These are phyloP conservation scores for Pseudonaja textilis DNA, from an alignment of 2,113 vertebrate species.

Conservation along the genomic window DNA sequence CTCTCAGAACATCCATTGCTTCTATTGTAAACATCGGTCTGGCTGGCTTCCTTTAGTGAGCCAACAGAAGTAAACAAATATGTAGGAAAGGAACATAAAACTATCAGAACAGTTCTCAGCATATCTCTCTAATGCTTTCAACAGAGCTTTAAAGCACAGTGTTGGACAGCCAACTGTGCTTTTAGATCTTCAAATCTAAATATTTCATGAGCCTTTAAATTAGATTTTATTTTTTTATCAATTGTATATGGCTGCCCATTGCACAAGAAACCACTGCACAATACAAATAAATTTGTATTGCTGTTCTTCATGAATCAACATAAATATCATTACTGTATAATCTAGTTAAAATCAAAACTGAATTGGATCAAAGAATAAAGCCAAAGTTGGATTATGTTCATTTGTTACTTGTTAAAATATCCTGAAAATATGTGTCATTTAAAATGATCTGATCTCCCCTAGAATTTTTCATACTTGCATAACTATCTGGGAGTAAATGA, in stretches of 20 bases:
- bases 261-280: background rate
- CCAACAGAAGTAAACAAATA: background rate
- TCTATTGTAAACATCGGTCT: background rate
- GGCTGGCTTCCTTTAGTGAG: background rate
- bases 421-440: background rate
- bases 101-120: background rate
- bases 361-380: background rate
- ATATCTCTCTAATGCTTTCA: background rate
- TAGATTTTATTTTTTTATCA: background rate
- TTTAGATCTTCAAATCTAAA: background rate
- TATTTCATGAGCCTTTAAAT: background rate
- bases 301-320: background rate
- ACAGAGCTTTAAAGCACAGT: background rate
- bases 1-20: background rate
- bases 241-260: background rate
- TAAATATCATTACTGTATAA: background rate
- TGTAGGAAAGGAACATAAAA: background rate
- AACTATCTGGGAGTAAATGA: background rate
- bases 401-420: background rate
- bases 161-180: background rate
- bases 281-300: background rate
- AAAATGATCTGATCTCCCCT: background rate
- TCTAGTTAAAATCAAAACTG: background rate
- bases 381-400: background rate
- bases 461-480: background rate